These are phyloP conservation scores for Mobula hypostoma DNA, from an alignment of 2,113 vertebrate species.

Conservation along the genomic window DNA sequence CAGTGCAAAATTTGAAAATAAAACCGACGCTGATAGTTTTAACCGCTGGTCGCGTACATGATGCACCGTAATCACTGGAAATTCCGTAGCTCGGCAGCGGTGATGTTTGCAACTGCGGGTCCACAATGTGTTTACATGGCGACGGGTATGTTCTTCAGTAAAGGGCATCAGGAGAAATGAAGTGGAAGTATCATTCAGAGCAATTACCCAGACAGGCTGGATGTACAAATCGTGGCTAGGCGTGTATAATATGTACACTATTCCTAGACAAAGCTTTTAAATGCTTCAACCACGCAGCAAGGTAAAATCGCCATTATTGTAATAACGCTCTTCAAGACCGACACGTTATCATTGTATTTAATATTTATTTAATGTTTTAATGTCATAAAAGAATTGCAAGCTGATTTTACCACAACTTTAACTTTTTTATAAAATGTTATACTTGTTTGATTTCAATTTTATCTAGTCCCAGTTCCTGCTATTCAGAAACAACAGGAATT, in stretches of 20 bases:
- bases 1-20: neutral
- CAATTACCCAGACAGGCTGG: neutral
- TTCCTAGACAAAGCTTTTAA: neutral
- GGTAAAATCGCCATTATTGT: neutral
- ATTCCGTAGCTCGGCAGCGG: neutral
- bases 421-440: neutral
- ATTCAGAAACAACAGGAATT: no score
- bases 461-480: neutral
- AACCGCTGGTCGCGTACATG: neutral
- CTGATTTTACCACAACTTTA: no score
- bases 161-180: neutral
- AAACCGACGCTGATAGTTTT: neutral
- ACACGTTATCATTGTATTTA: neutral
- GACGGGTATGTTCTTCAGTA: neutral
- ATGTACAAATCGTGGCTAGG: neutral
- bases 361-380: no score
- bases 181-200: neutral
- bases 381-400: neutral
- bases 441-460: neutral
- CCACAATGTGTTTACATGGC: neutral
- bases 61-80: neutral
- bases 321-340: neutral
- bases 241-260: neutral
- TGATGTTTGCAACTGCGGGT: neutral
- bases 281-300: neutral